These are phyloP conservation scores for Catocala nupta DNA, from an alignment of 2,888 invertebrate species.

Conservation along the genomic window DNA sequence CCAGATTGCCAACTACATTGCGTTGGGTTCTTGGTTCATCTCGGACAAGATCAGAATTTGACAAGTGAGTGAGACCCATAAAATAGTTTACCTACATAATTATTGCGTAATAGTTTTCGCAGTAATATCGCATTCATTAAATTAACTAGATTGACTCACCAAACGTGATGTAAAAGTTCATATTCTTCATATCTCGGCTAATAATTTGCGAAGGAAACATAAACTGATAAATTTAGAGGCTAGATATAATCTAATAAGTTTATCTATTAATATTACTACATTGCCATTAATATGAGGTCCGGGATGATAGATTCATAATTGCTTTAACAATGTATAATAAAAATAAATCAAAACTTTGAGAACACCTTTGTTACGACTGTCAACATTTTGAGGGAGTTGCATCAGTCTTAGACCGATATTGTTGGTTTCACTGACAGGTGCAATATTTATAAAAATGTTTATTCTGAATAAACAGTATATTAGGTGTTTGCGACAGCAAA, in stretches of 20 bases:
- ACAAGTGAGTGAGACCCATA: slow-evolving; percentile 59
- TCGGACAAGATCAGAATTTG: slow-evolving; percentile 58
- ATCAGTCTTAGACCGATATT: too few species aligned
- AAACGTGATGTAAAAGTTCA: slow-evolving; percentile 23
- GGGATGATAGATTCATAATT: neutral
- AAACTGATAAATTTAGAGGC: slow-evolving; percentile 35
- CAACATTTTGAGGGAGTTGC: too few species aligned
- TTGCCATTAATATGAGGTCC: neutral
- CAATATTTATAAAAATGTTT: slow-evolving; percentile 24
- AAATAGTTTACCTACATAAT: slow-evolving; percentile 15
- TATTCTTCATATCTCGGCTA: slow-evolving; percentile 28
- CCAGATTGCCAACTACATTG: slow-evolving; percentile 58
- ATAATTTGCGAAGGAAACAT: slow-evolving; percentile 32
- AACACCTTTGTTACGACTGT: neutral
- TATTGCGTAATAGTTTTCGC: slow-evolving; percentile 18
- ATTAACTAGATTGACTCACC: slow-evolving; percentile 18
- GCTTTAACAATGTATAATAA: neutral
- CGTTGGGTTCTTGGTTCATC: slow-evolving; percentile 57
- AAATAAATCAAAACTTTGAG: neutral
- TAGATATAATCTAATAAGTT: slow-evolving; percentile 41
- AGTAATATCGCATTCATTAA: neutral
- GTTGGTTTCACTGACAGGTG: slow-evolving; percentile 4
- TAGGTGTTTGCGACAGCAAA: slow-evolving; percentile 60
- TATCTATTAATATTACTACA: slow-evolving; percentile 20
- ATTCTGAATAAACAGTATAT: slow-evolving; percentile 53